phyloP scores from a whole-genome alignment of 2,113 vertebrate genomes.

The Crypturellus undulatus region DNA sequence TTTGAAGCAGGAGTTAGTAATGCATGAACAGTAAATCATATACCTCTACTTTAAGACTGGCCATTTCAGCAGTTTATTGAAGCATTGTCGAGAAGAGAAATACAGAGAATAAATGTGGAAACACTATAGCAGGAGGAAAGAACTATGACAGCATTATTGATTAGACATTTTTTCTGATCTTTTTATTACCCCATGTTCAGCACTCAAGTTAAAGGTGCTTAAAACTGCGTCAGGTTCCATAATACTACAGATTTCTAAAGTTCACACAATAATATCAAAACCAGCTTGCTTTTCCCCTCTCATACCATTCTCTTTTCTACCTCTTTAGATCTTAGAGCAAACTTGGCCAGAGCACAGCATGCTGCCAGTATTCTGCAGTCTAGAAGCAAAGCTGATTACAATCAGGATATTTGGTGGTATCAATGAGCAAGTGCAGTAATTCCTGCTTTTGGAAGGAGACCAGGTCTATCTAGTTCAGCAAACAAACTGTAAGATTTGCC shows the following conservation, averaged over 20 bases:
- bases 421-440: not conserved
- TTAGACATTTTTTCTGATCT: conserved; percentile 8
- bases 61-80: conserved; percentile 1
- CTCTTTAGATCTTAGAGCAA: not conserved
- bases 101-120: not conserved
- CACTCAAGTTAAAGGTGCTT: not conserved
- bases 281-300: not conserved
- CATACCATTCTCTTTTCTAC: not conserved
- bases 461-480: not conserved
- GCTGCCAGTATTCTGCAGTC: not conserved
- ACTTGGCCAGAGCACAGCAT: not conserved
- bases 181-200: not conserved
- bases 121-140: not conserved
- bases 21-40: not conserved
- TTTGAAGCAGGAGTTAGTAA: not conserved
- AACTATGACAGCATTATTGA: not conserved
- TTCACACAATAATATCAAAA: not conserved
- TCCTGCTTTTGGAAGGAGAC: not conserved
- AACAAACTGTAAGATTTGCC: not conserved
- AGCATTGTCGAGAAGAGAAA: not conserved
- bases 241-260: not conserved
- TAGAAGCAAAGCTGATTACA: not conserved
- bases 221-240: not conserved
- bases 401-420: not conserved
- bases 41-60: not conserved